Evolutionary conservation across 2,113 vertebrate genomes (phyloP).

Genomic region (Cololabis saira): DNA sequence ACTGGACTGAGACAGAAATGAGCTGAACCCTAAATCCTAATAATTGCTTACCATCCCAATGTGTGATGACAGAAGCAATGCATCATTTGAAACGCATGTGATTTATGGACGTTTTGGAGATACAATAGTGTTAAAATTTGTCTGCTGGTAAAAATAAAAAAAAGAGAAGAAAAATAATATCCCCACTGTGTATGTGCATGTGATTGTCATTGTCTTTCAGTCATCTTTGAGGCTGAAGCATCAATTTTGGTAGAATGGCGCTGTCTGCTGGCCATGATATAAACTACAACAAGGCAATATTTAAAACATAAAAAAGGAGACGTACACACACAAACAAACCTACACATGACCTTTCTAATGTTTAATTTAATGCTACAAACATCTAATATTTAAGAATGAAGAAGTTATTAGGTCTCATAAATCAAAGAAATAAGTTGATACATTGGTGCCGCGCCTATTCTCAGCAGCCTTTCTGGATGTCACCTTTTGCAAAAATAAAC

Average conservation of each 20-base stretch:
- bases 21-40: neutral
- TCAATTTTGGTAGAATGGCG: conserved; percentile 26
- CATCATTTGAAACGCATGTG: neutral
- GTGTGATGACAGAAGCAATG: neutral
- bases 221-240: neutral
- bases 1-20: neutral
- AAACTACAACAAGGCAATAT: neutral
- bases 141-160: neutral
- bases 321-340: neutral
- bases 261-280: conserved; percentile 46
- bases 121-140: neutral
- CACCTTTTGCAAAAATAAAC: too few relatives aligned
- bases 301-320: fast-evolving
- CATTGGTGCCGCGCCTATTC: too few relatives aligned
- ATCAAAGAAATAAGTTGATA: too few relatives aligned
- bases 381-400: too few relatives aligned
- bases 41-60: too few relatives aligned
- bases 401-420: too few relatives aligned
- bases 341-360: neutral
- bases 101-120: neutral
- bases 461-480: too few relatives aligned
- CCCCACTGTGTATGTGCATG: neutral
- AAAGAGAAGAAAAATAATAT: neutral
- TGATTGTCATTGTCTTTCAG: neutral
- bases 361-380: too few relatives aligned